Evolutionary conservation across 2,113 vertebrate species (phyloP), one percentile per base, ranked within the genome.

Genomic region (Rhabdornis inornatus): DNA sequence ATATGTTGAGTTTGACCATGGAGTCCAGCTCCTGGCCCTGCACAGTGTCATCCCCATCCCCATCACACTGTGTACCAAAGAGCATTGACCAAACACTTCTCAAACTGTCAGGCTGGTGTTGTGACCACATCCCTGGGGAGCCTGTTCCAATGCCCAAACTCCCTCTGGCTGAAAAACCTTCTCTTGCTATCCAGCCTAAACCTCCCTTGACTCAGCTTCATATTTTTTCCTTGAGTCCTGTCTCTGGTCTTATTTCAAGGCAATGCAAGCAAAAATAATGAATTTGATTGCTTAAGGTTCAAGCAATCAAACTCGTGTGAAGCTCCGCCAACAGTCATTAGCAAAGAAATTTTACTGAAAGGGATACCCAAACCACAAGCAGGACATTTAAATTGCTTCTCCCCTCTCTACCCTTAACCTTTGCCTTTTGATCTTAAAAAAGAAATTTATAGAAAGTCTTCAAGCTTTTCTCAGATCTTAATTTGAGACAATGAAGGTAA

Each of bases 61-160:
- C 21, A 68, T 52, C 44, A 13, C 4, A 60, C 9, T 1, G 0
- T 13, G 9, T 35, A 12, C n/a, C 30, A 6, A 9, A 47, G 14
- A 35, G 4, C 23, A 18, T 2, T 47, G 39, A 22, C 61, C 30
- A 55, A 68, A 60, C 3, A 5, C 4, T 53, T 60, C 11, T 40
- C 31, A 33, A 30, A 10, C 23, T 31, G 33, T 61, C 17, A 31
- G 21, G 13, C 21, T 45, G 8, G 7, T 61, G 39, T 47, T 35
- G 17, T 55, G 55, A 60, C 21, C 17, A 47, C 53, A 47, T 22
- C 21, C 17, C 17, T 40, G n/a, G 24, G 21, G 14, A 61, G 4
- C 7, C 11, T 68, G 8, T 61, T 61, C 24, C 21, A 27, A 14
- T 18, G 24, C 17, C n/a, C 79, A 55, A 5, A 0, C 5, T 27